These are phyloP conservation scores for Microctenopoma stevenorrisi DNA, from an alignment of 2,797 vertebrate genomes.

Conservation along the genomic window DNA sequence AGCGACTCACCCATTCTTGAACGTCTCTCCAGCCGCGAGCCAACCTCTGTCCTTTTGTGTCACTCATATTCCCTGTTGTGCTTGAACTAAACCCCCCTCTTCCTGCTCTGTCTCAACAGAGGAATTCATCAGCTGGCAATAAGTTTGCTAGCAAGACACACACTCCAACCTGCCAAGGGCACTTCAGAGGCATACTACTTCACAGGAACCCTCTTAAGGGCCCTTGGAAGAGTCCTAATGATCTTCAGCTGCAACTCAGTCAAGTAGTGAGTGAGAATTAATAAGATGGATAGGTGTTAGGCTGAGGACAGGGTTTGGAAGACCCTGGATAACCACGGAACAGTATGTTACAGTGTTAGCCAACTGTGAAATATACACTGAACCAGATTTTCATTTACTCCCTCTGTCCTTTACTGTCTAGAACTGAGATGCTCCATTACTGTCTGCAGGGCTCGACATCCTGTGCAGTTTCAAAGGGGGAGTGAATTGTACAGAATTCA, in stretches of 20 bases:
- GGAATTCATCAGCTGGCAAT: constrained; percentile 73
- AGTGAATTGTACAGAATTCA: constrained; percentile 72
- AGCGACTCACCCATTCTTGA: constrained; percentile 36
- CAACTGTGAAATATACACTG: constrained; percentile 71
- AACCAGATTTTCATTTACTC: constrained; percentile 59
- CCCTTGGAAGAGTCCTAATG: constrained; percentile 77
- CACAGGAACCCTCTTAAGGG: constrained; percentile 73
- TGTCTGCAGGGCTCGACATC: constrained; percentile 42
- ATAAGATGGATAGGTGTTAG: constrained; percentile 63
- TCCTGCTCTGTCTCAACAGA: constrained; percentile 66
- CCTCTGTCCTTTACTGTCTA: constrained; percentile 36
- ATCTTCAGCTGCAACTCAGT: constrained; percentile 77
- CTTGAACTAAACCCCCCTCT: constrained; percentile 46
- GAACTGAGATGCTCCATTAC: constrained; percentile 47
- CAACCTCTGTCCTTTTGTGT: constrained; percentile 50
- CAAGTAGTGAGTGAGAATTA: constrained; percentile 71
- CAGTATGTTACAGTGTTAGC: constrained; percentile 52
- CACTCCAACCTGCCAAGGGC: constrained; percentile 74
- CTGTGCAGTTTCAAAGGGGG: constrained; percentile 41
- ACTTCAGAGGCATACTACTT: constrained; percentile 74
- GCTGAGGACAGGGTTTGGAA: constrained; percentile 55
- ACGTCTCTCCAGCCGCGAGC: constrained; percentile 38
- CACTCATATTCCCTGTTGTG: constrained; percentile 47
- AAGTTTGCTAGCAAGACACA: constrained; percentile 72
- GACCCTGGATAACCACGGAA: constrained; percentile 56